Base-by-base conservation (phyloP, 2,888 invertebrate genomes). In the Argyresthia goedartella region DNA sequence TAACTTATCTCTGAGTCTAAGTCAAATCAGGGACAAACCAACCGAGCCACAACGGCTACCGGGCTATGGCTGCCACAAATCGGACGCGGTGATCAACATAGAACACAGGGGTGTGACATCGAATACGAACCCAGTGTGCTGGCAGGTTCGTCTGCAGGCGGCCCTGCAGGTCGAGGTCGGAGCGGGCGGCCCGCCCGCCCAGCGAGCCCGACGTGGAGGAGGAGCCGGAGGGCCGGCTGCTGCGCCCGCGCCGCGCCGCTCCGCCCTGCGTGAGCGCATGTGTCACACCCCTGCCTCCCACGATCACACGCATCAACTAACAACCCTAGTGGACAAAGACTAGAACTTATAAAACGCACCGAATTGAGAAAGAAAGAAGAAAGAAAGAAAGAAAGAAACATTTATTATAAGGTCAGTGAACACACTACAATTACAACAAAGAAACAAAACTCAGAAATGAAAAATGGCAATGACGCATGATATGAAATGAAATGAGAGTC, bases 101-200 rank as follows among this genome's bases (percentile, higher is more conserved):
- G 10, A 42, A 50, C 45, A 53, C 53, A 49, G 53, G 55, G 59
- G 53, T 50, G 55, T 56, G 48, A 57, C 50, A 53, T 53, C 34
- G 55, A 56, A 53, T 75, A 80, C 85, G 73, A 69, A 85, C 85
- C 85, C 85, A 86, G 67, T 69, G 82, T 25, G 73, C 76, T 55
- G 69, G 72, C 68, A 82, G 71, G 62, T 70, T 73, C 9, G 76
- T 72, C 68, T 78, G 80, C 58, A 81, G 71, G 13, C 79, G 66
- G 67, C 72, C 66, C 69, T 75, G 82, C 35, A 85, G 69, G 62
- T 86, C 85, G 0, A 84, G 80, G 63, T 85, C 85, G 57, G 84
- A 81, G 63, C 73, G 76, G 47, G 84, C 81, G 52, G 77, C 84
- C 54, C 86, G 72, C 61, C 73, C 77, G 56, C 84, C 71, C 50